Evolutionary conservation across 2,797 vertebrate species (phyloP).

Genomic region (Chaunax sp.): DNA sequence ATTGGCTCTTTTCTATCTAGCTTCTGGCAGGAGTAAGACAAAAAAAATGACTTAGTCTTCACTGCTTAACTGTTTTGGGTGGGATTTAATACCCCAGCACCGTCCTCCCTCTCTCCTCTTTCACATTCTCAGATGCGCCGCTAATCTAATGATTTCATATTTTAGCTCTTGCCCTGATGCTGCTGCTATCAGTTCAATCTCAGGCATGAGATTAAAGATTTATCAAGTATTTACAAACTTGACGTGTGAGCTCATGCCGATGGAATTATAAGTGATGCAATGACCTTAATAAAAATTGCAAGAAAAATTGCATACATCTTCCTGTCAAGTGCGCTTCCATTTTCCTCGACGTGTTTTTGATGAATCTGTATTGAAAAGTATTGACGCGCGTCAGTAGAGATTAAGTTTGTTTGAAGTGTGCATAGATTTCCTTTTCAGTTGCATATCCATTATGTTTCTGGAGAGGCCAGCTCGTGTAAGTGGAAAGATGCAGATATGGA

Average conservation of each 20-base stretch:
- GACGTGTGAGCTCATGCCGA: conserved; percentile 41
- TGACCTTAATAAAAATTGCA: conserved; percentile 63
- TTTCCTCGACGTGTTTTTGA: conserved; percentile 63
- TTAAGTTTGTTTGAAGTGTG: conserved; percentile 81
- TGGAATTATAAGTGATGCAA: conserved; percentile 60
- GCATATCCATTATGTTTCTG: conserved; percentile 70
- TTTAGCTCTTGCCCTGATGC: conserved; percentile 33
- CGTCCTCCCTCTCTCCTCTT: conserved; percentile 12
- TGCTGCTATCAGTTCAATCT: conserved; percentile 64
- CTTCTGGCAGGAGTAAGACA: conserved; percentile 34
- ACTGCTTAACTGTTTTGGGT: conserved; percentile 58
- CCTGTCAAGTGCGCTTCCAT: conserved; percentile 56
- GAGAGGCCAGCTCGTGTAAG: conserved; percentile 65
- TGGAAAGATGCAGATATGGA: conserved; percentile 72
- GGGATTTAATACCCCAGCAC: conserved; percentile 59
- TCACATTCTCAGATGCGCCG: conserved; percentile 44
- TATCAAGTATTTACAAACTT: conserved; percentile 73
- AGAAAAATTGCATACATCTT: conserved; percentile 41
- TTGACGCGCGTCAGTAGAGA: conserved; percentile 71
- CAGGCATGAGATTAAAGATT: conserved; percentile 71
- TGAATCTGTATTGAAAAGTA: conserved; percentile 77
- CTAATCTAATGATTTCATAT: conserved; percentile 67
- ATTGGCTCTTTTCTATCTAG: conserved; percentile 65
- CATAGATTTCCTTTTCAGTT: conserved; percentile 78
- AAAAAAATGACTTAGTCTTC: conserved; percentile 39